phyloP scores from a whole-genome alignment of 2,797 vertebrate species.

The Peromyscus aztecus region DNA sequence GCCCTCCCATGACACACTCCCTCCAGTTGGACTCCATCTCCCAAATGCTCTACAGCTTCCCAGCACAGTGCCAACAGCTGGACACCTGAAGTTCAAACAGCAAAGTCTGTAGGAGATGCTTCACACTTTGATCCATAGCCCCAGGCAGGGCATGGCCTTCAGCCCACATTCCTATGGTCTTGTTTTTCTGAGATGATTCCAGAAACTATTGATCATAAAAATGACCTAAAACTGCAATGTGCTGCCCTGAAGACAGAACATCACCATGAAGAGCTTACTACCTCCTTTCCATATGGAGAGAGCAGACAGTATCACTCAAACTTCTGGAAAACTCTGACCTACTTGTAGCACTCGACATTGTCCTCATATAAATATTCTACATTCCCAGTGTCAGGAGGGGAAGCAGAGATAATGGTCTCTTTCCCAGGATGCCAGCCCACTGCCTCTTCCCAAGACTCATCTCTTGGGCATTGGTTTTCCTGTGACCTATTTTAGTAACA shows the following conservation, averaged over 20 bases:
- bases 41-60: neutral
- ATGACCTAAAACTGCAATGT: neutral
- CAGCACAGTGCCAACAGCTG: neutral
- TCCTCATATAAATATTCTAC: neutral
- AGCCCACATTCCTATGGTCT: neutral
- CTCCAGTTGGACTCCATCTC: too few relatives aligned
- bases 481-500: neutral
- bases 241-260: neutral
- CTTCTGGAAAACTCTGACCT: too few relatives aligned
- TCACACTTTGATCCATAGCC: neutral
- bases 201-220: neutral
- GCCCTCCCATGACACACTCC: too few relatives aligned
- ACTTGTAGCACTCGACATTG: neutral
- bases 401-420: neutral
- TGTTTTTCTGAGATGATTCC: neutral
- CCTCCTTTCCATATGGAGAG: neutral
- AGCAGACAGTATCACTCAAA: neutral
- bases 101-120: neutral
- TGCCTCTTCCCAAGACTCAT: neutral
- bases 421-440: neutral
- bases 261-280: neutral
- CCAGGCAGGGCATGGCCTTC: neutral
- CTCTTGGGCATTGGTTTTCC: neutral
- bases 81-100: neutral
- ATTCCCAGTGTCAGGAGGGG: neutral